Conservation (phyloP, 1,140 invertebrate genomes). For the Hylaeus anthracinus region DNA sequence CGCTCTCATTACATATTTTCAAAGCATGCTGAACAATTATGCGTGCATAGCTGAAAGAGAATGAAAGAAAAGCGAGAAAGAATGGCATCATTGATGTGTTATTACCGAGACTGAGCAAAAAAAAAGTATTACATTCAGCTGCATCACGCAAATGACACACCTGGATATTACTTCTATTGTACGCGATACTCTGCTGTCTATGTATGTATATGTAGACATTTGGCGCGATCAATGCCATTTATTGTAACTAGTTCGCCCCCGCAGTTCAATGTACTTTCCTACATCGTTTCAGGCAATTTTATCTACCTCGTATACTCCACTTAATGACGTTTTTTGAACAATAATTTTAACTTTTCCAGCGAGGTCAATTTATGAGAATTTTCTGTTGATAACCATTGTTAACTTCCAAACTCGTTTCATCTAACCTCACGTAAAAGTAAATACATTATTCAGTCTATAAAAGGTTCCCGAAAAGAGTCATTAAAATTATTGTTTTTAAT, state of each 20-base stretch:
- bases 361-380: too few relatives aligned
- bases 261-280: background rate
- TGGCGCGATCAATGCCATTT: slow-evolving; percentile 15
- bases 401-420: too few relatives aligned
- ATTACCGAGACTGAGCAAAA: background rate
- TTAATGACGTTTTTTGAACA: too few relatives aligned
- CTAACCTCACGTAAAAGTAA: too few relatives aligned
- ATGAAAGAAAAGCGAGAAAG: background rate
- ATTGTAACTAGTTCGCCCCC: background rate
- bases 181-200: slow-evolving; percentile 5
- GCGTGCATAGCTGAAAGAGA: background rate
- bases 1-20: background rate
- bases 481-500: too few relatives aligned
- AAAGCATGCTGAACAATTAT: background rate
- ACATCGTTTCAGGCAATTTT: background rate
- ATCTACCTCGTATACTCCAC: background rate
- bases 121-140: background rate
- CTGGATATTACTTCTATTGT: background rate
- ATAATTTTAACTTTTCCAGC: too few relatives aligned
- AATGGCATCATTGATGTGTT: background rate
- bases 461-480: too few relatives aligned
- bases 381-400: too few relatives aligned
- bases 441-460: too few relatives aligned
- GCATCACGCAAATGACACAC: background rate
- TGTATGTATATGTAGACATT: background rate